Conservation (phyloP, 2,797 vertebrate species). For the Gymnodraco acuticeps region DNA sequence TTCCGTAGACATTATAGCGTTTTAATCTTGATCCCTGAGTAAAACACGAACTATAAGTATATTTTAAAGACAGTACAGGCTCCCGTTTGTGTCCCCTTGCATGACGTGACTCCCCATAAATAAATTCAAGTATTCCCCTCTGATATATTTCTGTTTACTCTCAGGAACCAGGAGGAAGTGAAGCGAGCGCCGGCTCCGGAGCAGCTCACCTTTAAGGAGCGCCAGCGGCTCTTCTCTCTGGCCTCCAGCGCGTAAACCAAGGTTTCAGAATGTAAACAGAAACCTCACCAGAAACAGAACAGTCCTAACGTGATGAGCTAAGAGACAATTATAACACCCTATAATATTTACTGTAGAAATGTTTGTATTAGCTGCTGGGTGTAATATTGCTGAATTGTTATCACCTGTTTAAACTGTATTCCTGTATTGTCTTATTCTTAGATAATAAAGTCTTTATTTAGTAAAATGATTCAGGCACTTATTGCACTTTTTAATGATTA, state of each 20-base stretch:
- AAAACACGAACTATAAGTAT: background rate
- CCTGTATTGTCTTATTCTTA: background rate
- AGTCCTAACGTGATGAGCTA: background rate
- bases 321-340: conserved; percentile 15
- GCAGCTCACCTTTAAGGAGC: conserved; percentile 80
- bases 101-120: background rate
- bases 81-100: conserved; percentile 12
- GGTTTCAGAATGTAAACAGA: background rate
- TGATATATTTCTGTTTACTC: conserved; percentile 7
- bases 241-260: conserved; percentile 53
- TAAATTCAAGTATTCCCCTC: conserved; percentile 43
- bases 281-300: background rate
- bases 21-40: conserved; percentile 50
- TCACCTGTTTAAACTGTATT: conserved; percentile 1
- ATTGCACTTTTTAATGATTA: background rate
- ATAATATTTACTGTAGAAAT: conserved; percentile 19
- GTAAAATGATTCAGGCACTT: conserved; percentile 2
- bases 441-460: conserved; percentile 26
- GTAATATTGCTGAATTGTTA: background rate
- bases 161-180: conserved; percentile 56
- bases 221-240: conserved; percentile 77
- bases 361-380: background rate
- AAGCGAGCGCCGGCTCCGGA: conserved; percentile 65
- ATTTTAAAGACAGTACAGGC: conserved; percentile 6
- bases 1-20: too few relatives aligned